A percentile compares a stretch with the other conserved stretches of the same genome.
These are phyloP conservation scores for Ara ararauna DNA, from an alignment of 2,797 vertebrate genomes.

Conservation along the genomic window DNA sequence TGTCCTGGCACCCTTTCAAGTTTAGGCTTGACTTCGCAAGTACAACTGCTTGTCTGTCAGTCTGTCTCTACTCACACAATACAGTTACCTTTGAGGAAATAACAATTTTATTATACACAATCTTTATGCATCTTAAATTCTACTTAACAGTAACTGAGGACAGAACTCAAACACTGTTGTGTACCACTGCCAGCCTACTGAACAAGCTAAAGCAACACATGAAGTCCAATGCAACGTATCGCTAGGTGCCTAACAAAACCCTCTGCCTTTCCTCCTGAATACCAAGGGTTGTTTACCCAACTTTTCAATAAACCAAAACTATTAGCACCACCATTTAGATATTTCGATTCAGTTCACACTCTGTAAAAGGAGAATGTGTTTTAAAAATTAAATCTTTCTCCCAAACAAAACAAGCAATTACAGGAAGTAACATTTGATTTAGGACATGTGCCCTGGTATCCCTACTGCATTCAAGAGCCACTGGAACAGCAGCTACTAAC, in stretches of 20 bases:
- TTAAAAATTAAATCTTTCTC: background rate
- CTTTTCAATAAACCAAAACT: background rate
- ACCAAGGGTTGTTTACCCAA: background rate
- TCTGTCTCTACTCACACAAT: background rate
- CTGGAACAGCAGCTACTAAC: background rate
- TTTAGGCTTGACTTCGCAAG: background rate
- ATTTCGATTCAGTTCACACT: background rate
- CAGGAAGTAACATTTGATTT: background rate
- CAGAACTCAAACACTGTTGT: background rate
- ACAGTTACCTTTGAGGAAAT: background rate
- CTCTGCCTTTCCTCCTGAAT: accelerated
- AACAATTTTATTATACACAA: background rate
- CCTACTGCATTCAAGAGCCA: background rate
- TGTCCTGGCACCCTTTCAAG: background rate
- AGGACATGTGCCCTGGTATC: background rate
- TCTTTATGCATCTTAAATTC: background rate
- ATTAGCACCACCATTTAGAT: background rate
- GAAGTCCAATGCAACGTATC: background rate
- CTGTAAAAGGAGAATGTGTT: background rate
- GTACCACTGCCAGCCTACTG: background rate
- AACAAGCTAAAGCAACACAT: background rate
- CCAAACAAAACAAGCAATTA: background rate
- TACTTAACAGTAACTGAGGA: background rate
- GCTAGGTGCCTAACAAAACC: background rate
- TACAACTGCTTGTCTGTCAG: background rate